These are phyloP conservation scores for Melipona bicolor DNA, from an alignment of 2,888 invertebrate species.

Conservation along the genomic window DNA sequence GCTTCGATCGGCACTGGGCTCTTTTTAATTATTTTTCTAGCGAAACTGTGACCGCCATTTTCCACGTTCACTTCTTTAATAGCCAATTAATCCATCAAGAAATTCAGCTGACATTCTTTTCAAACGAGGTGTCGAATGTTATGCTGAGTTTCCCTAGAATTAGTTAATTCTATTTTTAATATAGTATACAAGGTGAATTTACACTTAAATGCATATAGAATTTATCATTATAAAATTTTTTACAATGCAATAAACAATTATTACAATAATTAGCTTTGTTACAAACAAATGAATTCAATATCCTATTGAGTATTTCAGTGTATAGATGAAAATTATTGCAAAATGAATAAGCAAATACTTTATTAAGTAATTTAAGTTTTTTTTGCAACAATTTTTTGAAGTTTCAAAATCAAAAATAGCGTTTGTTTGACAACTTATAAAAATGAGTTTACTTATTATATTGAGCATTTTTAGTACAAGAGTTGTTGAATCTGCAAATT, in stretches of 20 bases:
- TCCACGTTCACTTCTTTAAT: conserved; percentile 39
- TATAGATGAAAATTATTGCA: neutral
- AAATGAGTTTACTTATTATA: neutral
- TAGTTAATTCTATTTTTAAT: neutral
- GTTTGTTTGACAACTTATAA: neutral
- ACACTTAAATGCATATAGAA: neutral
- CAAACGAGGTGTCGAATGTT: conserved; percentile 52
- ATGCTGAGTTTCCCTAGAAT: neutral
- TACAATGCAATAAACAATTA: neutral
- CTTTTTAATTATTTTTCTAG: conserved; percentile 72
- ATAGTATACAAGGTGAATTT: neutral
- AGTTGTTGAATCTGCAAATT: neutral
- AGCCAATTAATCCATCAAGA: conserved; percentile 72
- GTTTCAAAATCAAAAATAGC: neutral
- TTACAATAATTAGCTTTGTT: neutral
- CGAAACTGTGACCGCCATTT: conserved; percentile 40
- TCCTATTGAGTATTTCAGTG: neutral
- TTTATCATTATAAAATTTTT: neutral
- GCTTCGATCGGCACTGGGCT: conserved; percentile 61
- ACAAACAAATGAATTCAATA: neutral
- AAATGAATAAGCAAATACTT: neutral
- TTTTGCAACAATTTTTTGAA: neutral
- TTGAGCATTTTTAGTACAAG: neutral
- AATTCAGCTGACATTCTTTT: conserved; percentile 31
- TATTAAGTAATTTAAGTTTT: neutral